A percentile compares a stretch with the other conserved stretches of the same genome.
phyloP scores from a whole-genome alignment of 2,113 vertebrate genomes.

The Psittacara wagleri region DNA sequence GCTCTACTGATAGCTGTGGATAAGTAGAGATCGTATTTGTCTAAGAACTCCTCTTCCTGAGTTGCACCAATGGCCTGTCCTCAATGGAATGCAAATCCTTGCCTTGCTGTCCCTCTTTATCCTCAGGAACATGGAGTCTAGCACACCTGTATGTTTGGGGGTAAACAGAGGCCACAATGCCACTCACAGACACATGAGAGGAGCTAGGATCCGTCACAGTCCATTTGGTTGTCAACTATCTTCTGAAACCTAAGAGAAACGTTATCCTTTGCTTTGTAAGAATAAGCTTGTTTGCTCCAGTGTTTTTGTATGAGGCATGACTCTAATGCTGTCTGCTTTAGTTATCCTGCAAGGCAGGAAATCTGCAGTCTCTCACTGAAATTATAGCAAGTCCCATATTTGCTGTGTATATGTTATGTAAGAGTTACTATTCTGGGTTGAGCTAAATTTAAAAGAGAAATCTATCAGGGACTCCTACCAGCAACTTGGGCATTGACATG shows the following conservation, averaged over 20 bases:
- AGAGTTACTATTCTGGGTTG: conserved; percentile 45
- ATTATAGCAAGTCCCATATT: conserved; percentile 17
- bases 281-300: conserved; percentile 6
- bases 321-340: background rate
- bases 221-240: background rate
- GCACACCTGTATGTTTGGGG: background rate
- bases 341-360: background rate
- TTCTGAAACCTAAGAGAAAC: background rate
- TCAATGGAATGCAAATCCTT: background rate
- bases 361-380: conserved; percentile 37
- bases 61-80: background rate
- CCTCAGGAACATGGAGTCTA: background rate
- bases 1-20: background rate
- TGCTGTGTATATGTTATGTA: conserved; percentile 55
- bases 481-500: conserved; percentile 13
- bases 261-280: background rate
- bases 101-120: background rate
- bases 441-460: conserved; percentile 52
- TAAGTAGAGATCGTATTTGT: background rate
- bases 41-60: background rate
- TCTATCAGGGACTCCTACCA: conserved; percentile 36
- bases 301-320: background rate
- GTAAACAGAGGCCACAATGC: background rate
- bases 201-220: background rate
- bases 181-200: background rate